Percentiles rank a stretch among this genome's conserved stretches.
These are phyloP conservation scores for Oncorhynchus masou DNA, from an alignment of 2,113 vertebrate species.

Conservation along the genomic window DNA sequence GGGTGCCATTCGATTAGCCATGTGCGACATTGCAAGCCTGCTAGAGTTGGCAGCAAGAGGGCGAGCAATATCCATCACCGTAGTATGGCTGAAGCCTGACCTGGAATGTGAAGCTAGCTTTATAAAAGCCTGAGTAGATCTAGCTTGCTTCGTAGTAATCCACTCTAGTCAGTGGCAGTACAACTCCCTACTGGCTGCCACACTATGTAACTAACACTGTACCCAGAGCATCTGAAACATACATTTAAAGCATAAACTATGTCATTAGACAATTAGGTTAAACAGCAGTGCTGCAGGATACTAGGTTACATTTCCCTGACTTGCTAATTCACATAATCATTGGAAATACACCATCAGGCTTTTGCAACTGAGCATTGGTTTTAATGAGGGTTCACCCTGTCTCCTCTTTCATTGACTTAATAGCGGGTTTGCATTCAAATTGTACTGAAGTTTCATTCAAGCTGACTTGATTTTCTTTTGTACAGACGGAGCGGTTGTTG, in stretches of 20 bases:
- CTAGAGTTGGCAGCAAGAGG: no score
- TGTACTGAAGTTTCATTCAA: constrained; percentile 36
- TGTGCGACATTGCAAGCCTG: no score
- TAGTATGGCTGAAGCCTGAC: no score
- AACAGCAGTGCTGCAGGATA: constrained; percentile 20
- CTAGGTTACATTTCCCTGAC: constrained; percentile 30
- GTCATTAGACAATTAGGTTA: constrained; percentile 38
- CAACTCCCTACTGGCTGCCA: not conserved
- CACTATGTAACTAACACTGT: constrained; percentile 25
- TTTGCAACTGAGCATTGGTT: constrained; percentile 22
- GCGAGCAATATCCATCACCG: no score
- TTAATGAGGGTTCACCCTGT: constrained; percentile 39
- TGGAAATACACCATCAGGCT: constrained; percentile 41
- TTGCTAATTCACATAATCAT: constrained; percentile 33
- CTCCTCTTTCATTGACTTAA: constrained; percentile 53
- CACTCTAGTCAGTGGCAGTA: no score
- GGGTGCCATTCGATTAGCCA: no score
- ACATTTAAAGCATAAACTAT: not conserved
- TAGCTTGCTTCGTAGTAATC: no score
- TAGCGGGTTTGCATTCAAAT: constrained; percentile 35
- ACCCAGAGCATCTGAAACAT: not conserved
- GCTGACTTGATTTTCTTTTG: constrained; percentile 38
- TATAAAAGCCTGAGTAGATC: no score
- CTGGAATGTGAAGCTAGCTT: no score
- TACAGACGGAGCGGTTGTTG: constrained; percentile 33